Percentiles rank a stretch among this genome's conserved stretches.
phyloP scores from a whole-genome alignment of 2,888 invertebrate species.

The Aradus depressus region DNA sequence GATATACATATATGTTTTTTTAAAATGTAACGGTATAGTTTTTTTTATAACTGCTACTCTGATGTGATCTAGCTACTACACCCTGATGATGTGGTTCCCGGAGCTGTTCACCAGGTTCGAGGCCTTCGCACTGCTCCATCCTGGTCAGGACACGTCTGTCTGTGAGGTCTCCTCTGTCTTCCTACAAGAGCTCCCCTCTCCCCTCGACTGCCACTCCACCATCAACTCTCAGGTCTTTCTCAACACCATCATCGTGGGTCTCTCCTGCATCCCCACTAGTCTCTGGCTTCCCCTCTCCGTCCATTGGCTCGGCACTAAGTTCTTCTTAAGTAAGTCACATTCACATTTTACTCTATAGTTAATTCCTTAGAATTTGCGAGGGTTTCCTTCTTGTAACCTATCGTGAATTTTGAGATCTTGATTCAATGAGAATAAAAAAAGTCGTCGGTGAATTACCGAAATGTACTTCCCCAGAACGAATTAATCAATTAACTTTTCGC shows the following conservation, averaged over 20 bases:
- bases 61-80: slow-evolving; percentile 60
- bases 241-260: slow-evolving; percentile 66
- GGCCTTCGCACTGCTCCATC: slow-evolving; percentile 55
- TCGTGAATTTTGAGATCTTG: no score
- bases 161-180: slow-evolving; percentile 64
- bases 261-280: slow-evolving; percentile 70
- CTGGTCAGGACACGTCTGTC: slow-evolving; percentile 57
- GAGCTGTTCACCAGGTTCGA: slow-evolving; percentile 77
- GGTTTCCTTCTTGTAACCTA: no score
- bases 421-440: no score
- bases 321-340: slow-evolving; percentile 57
- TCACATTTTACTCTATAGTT: not conserved
- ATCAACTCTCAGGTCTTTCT: slow-evolving; percentile 56
- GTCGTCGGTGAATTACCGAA: no score
- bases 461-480: no score
- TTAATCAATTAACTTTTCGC: no score
- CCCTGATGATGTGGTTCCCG: slow-evolving; percentile 86
- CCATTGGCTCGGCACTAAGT: slow-evolving; percentile 67
- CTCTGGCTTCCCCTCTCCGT: slow-evolving; percentile 67
- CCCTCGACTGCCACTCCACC: slow-evolving; percentile 25
- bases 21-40: no score
- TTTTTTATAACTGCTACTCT: not conserved
- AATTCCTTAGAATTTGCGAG: no score
- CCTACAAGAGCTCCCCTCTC: slow-evolving; percentile 34
- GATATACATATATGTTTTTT: no score